Evolutionary conservation across 1,140 invertebrate genomes (phyloP), one percentile per base, ranked within the genome.

Genomic region (Scaptodrosophila lebanonensis): DNA sequence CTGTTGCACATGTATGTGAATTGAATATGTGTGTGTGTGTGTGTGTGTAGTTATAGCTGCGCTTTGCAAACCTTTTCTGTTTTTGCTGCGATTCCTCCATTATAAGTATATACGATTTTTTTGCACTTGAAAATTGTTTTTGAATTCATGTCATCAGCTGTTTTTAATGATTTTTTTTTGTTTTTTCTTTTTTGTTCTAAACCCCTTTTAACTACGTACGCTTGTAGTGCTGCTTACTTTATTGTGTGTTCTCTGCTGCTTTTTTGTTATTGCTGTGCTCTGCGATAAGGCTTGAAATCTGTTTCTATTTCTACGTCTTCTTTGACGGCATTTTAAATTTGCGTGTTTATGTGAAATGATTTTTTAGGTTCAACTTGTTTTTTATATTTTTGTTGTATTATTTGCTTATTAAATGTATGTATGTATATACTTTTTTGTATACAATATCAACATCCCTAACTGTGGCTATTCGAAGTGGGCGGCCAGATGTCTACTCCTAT

Each of bases 81-180:
- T 59, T 59, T 27, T 50, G 33, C 22, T 33, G 33, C 30, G n/a
- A n/a, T n/a, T n/a, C n/a, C n/a, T n/a, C n/a, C n/a, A n/a, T n/a
- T n/a, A n/a, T n/a, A n/a, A n/a, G n/a, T n/a, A n/a, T n/a, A n/a
- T n/a, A n/a, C n/a, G n/a, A n/a, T n/a, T 54, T 54, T 62, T 27
- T 43, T 52, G 17, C 42, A 33, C 52, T 35, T 63, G 49, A 48
- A 38, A 47, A 30, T 43, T 29, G 29, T 32, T 57, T 47, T 71
- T 40, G 43, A 64, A 35, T 27, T 33, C 54, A 50, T 70, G 45
- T 51, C 58, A 45, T 77, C 72, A 79, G 72, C 72, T 77, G 72
- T 67, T 79, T 51, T 66, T 16, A 29, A 30, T 20, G 17, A 32
- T n/a, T n/a, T n/a, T 49, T 68, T 65, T 49, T 57, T 44, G 44